Percentiles rank a stretch among this genome's conserved stretches.
Conservation (phyloP, 2,797 vertebrate species). For the Lates japonicus region DNA sequence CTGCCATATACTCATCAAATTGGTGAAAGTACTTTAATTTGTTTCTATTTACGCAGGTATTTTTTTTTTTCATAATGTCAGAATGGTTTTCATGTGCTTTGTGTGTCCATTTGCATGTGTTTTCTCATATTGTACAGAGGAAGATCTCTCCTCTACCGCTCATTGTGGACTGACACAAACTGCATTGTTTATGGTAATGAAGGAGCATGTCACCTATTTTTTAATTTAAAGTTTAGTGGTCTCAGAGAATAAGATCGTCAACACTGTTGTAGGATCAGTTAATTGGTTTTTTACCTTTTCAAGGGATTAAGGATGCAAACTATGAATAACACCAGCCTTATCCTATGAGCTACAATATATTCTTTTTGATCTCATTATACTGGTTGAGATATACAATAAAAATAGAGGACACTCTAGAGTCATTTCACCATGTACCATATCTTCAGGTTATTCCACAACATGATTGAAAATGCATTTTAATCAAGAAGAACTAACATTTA, state of each 20-base stretch:
- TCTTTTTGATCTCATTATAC: neutral
- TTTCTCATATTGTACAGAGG: neutral
- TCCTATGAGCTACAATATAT: neutral
- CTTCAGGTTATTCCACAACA: neutral
- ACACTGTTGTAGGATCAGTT: neutral
- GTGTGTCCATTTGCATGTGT: neutral
- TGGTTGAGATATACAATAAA: neutral
- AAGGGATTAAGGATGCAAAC: no score
- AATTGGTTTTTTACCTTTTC: neutral
- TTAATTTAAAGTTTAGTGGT: no score
- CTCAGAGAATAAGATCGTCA: neutral
- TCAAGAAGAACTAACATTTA: neutral
- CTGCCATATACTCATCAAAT: no score
- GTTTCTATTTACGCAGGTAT: no score
- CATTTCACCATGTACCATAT: neutral
- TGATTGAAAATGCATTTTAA: neutral
- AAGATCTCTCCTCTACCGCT: no score
- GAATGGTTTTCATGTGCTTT: neutral
- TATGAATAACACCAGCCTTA: neutral
- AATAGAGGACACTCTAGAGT: neutral
- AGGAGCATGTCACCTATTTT: neutral
- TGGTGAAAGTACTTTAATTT: neutral
- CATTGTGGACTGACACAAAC: no score
- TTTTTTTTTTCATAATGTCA: neutral
- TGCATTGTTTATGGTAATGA: neutral